Conservation (phyloP, 2,113 vertebrate species). For the Sinocyclocheilus maitianheensis region DNA sequence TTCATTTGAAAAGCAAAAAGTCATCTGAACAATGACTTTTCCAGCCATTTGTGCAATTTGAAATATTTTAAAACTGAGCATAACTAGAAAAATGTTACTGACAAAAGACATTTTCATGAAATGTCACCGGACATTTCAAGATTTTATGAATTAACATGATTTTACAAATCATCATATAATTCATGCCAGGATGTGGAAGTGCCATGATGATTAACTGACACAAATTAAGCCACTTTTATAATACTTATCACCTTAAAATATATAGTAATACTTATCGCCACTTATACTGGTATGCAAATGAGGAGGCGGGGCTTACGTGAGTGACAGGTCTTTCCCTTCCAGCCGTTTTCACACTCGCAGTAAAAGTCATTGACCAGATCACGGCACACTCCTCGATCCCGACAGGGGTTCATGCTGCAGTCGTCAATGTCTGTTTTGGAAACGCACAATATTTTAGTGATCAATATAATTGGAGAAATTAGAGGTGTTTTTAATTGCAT, state of each 20-base stretch:
- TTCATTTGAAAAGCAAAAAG: neutral
- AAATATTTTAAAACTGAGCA: neutral
- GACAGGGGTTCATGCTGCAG: slow-evolving; percentile 85
- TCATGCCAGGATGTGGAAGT: slow-evolving; percentile 48
- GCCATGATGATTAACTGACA: slow-evolving; percentile 54
- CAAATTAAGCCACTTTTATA: slow-evolving; percentile 42
- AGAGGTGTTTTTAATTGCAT: neutral
- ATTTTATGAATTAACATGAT: neutral
- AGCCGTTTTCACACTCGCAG: slow-evolving; percentile 90
- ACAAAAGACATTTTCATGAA: no score
- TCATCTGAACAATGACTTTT: neutral
- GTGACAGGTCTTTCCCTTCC: slow-evolving; percentile 92
- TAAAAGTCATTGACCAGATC: slow-evolving; percentile 91
- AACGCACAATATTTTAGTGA: neutral
- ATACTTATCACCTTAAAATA: slow-evolving; percentile 4
- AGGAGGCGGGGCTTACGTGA: slow-evolving; percentile 79
- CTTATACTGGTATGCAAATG: neutral
- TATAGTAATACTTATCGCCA: neutral
- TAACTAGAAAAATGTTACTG: no score
- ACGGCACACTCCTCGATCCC: slow-evolving; percentile 83
- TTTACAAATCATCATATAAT: neutral
- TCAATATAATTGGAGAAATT: neutral
- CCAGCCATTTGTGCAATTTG: no score
- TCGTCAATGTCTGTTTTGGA: slow-evolving; percentile 83
- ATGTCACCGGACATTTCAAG: no score